Base-by-base conservation (phyloP, 2,113 vertebrate species). In the Brachyhypopomus gauderio region DNA sequence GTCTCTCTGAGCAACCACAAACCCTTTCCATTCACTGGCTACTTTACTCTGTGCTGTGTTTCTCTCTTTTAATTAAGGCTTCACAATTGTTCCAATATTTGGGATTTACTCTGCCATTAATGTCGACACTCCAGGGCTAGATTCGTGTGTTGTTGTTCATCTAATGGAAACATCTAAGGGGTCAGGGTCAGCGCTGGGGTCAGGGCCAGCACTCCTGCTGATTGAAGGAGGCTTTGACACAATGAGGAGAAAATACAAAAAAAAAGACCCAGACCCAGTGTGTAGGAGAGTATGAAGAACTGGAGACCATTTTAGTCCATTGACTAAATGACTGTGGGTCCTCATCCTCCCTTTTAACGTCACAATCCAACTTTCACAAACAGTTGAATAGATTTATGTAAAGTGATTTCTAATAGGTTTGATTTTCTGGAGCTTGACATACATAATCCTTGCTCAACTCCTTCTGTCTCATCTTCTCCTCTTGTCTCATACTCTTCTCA, bases 11-110 rank as follows among this genome's bases (percentile, higher is more conserved):
- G 45, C 45, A 52, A 52, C 9, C 45, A 52, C 45, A 4, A 25
- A 34, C 59, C 30, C 34, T 45, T 60, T 27, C 9, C 30, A 23
- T 17, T 58, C 45, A 69, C 41, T 38, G 66, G 34, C 36, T 22
- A 12, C 6, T 52, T 5, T 77, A 70, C 62, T 66, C 66, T 63
- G 25, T 82, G 38, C 45, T 19, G 34, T 36, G 2, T 70, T 62
- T 72, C 76, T 20, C 20, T 60, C 41, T 22, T 83, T 67, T 83
- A 78, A 78, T 83, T 78, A 83, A 38, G 41, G 56, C n/a, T 72
- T 38, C 55, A 41, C 59, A 36, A 5, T 63, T 45, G 30, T 20
- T 12, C 55, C 1, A 67, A 71, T 16, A 56, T 17, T 62, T 30
- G 17, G 8, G 34, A 23, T 41, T 38, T 36, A n/a, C 16, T 41